These are phyloP conservation scores for Philonicus albiceps DNA, from an alignment of 2,888 invertebrate genomes.

Conservation along the genomic window DNA sequence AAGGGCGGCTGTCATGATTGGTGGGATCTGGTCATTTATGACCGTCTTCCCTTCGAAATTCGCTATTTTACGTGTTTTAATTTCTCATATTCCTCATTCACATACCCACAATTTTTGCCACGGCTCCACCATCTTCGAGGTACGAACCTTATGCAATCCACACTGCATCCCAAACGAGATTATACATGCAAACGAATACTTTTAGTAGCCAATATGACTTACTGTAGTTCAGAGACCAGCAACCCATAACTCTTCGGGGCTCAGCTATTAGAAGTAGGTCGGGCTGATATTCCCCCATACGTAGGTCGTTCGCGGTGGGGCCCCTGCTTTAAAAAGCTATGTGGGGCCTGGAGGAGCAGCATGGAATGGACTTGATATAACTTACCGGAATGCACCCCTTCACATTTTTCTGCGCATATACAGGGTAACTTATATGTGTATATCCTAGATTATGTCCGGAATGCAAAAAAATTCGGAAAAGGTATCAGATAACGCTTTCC, in stretches of 20 bases:
- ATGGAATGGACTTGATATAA: not conserved
- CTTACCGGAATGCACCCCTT: not conserved
- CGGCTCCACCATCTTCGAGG: not conserved
- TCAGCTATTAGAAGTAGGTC: conserved; percentile 24
- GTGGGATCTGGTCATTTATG: not conserved
- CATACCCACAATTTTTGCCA: not conserved
- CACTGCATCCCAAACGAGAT: not conserved
- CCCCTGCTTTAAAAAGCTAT: not conserved
- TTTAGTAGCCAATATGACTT: conserved; percentile 4
- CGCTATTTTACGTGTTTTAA: not conserved
- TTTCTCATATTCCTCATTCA: not conserved
- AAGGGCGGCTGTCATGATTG: not conserved
- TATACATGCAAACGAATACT: conserved; percentile 1
- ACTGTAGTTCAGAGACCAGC: not conserved
- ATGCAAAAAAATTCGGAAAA: not conserved
- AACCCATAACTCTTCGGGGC: conserved; percentile 10
- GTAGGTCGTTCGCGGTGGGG: not conserved
- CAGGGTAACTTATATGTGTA: not conserved
- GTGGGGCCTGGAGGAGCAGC: not conserved
- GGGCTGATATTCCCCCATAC: not conserved
- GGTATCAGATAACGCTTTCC: not conserved
- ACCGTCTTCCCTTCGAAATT: not conserved
- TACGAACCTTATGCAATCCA: not conserved
- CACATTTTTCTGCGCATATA: not conserved
- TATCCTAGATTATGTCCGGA: not conserved